Percentiles rank a stretch among this genome's conserved stretches.
Evolutionary conservation across 2,113 vertebrate species (phyloP).

Genomic region (Crotophaga sulcirostris): DNA sequence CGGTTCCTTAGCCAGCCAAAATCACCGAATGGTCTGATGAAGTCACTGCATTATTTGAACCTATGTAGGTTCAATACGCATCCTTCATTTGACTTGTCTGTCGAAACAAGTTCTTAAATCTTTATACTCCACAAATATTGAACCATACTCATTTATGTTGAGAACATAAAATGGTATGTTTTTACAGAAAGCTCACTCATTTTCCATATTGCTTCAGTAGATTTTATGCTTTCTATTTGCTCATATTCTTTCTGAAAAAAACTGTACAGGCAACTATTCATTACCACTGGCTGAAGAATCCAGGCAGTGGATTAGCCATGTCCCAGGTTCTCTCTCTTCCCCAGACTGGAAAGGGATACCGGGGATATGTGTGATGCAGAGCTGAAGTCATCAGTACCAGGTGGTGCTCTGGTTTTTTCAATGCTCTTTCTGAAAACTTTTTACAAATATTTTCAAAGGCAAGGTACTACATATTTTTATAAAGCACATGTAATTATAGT

Average conservation of each 20-base stretch:
- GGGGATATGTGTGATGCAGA: neutral
- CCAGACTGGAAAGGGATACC: neutral
- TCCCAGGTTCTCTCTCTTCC: neutral
- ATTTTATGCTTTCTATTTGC: neutral
- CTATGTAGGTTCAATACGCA: neutral
- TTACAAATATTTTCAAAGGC: neutral
- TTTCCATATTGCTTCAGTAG: neutral
- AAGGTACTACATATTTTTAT: neutral
- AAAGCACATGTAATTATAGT: neutral
- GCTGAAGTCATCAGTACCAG: neutral
- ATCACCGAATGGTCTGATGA: slow-evolving; percentile 42
- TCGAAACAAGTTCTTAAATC: neutral
- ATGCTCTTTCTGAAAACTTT: neutral
- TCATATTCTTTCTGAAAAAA: neutral
- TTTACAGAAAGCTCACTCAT: neutral
- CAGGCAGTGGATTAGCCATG: neutral
- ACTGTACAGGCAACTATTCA: neutral
- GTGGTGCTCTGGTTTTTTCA: neutral
- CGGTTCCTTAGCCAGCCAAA: neutral
- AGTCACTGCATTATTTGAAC: slow-evolving; percentile 13
- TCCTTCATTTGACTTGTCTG: neutral
- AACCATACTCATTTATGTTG: neutral
- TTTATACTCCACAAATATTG: neutral
- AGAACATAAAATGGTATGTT: neutral
- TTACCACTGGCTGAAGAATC: neutral